Evolutionary conservation across 1,140 invertebrate genomes (phyloP), one percentile per base, ranked within the genome.

Genomic region (Bombus huntii): DNA sequence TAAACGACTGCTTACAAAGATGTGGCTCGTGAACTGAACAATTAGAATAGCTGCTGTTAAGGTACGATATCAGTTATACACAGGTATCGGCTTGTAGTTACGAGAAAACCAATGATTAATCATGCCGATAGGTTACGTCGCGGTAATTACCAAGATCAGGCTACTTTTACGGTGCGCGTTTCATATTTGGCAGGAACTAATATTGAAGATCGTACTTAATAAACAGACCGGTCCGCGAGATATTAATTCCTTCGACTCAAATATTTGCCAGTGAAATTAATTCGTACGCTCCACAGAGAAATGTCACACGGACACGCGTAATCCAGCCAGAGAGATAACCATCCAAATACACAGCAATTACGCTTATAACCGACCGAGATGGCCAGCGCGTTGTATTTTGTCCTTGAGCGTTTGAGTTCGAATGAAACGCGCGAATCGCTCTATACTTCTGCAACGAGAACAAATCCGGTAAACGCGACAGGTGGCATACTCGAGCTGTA

Each of bases 171-270:
- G 31, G 9, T 4, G 5, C 4, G 25, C 3, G 62, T 28, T 25
- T 18, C 65, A 66, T 68, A 47, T 83, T 83, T 76, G 74, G 47
- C 22, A 18, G 18, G 8, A 34, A 42, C 81, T 42, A 77, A 83
- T 44, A 83, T 83, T 77, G 74, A 70, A 37, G 82, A 78, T 77
- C 62, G 74, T 70, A 71, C 78, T 83, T 77, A 78, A 83, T 71
- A 70, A 83, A 77, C 81, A 70, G 28, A 8, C 0, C 3, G 62
- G 34, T 22, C 62, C 28, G 8, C 22, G 28, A 37, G 28, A 25
- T 78, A 78, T 57, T 78, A 83, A 78, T 70, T 59, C 65, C 74
- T 68, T 77, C n/a, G 47, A 28, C 47, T 70, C 74, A 78, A 83
- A 83, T 83, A 78, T 83, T 83, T 83, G 37, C 37, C 65, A 4